Conservation (phyloP, 2,888 invertebrate genomes). For the Melanotus villosus region DNA sequence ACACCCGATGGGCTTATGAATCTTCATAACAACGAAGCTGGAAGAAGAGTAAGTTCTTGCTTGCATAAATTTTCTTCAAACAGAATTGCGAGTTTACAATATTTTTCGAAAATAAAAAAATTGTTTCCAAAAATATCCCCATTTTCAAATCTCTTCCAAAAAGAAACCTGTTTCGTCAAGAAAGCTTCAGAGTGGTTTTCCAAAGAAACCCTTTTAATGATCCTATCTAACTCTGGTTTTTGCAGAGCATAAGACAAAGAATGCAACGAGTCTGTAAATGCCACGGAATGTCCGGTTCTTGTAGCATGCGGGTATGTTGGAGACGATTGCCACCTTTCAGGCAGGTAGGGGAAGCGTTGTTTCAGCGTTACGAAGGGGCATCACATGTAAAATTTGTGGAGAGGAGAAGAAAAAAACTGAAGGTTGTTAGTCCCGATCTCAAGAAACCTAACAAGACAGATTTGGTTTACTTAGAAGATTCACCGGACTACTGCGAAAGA, state of each 20-base stretch:
- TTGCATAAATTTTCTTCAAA: too few relatives aligned
- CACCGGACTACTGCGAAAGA: constrained; percentile 92
- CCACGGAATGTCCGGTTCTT: constrained; percentile 94
- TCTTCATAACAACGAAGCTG: constrained; percentile 93
- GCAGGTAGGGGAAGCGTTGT: constrained; percentile 82
- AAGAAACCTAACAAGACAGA: constrained; percentile 93
- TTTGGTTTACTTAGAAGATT: constrained; percentile 90
- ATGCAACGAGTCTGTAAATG: constrained; percentile 94
- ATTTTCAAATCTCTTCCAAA: too few relatives aligned
- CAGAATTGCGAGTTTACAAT: too few relatives aligned
- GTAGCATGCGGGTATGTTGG: constrained; percentile 93
- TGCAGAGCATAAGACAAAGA: constrained; percentile 79
- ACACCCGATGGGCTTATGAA: constrained; percentile 88
- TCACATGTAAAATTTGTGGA: constrained; percentile 84
- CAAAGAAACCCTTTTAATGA: too few relatives aligned
- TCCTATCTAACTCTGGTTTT: too few relatives aligned
- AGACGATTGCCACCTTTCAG: constrained; percentile 84
- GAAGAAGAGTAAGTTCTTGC: constrained; percentile 79
- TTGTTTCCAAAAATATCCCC: too few relatives aligned
- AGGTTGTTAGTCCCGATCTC: constrained; percentile 82
- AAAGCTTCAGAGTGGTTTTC: too few relatives aligned
- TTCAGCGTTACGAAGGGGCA: constrained; percentile 89
- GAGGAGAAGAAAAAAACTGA: constrained; percentile 76
- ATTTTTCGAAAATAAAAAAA: too few relatives aligned
- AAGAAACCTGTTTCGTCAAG: too few relatives aligned